Percentiles rank a stretch among this genome's conserved stretches.
Conservation (phyloP, 2,888 invertebrate species). For the Hyles lineata region DNA sequence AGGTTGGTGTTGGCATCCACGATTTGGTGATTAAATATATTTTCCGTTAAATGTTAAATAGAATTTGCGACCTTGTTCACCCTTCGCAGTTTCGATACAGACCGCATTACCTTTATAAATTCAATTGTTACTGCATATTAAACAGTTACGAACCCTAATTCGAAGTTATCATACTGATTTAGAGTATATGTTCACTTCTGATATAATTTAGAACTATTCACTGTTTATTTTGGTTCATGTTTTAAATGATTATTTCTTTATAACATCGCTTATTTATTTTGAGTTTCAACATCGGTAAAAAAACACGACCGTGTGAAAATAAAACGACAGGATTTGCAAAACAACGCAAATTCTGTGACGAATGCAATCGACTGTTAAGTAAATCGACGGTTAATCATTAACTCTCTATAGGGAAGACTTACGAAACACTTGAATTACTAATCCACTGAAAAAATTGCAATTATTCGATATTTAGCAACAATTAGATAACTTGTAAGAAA, state of each 20-base stretch:
- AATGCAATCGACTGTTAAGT: constrained; percentile 42
- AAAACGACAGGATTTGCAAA: constrained; percentile 42
- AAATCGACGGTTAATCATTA: constrained; percentile 39
- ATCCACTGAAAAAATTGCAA: constrained; percentile 14
- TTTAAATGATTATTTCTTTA: no score
- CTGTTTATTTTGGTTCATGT: no score
- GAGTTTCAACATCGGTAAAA: background rate
- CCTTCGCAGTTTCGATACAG: background rate
- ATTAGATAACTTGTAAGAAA: constrained; percentile 14
- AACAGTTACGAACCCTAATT: no score
- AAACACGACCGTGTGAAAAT: constrained; percentile 44
- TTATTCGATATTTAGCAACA: constrained; percentile 19
- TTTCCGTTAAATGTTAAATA: constrained; percentile 7
- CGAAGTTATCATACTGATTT: no score
- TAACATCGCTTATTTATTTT: no score
- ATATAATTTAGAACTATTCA: no score
- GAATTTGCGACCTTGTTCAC: background rate
- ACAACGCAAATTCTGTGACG: constrained; percentile 42
- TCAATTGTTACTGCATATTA: background rate
- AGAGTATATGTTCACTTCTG: no score
- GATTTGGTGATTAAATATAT: background rate
- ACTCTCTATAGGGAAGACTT: background rate
- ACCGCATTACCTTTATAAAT: background rate
- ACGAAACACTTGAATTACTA: background rate
- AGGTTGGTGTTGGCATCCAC: background rate